phyloP scores from a whole-genome alignment of 1,140 invertebrate species.

The Neodiprion lecontei region DNA sequence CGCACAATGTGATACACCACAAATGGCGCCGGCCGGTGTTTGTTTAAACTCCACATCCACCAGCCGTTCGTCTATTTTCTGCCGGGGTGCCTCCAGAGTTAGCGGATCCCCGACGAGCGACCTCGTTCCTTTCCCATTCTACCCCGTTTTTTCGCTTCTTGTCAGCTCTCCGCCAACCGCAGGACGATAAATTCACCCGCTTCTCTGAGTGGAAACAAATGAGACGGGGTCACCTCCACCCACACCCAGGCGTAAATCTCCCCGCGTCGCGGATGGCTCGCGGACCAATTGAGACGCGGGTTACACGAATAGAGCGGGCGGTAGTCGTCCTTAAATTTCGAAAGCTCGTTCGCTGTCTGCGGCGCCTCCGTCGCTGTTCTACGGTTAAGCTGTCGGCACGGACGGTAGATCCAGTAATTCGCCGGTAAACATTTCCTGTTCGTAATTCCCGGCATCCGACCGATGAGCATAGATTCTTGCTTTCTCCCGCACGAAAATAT shows the following conservation, averaged over 20 bases:
- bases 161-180: neutral
- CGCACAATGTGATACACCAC: neutral
- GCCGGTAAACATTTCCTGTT: constrained; percentile 5
- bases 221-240: neutral
- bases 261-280: too few relatives aligned
- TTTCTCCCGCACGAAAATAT: neutral
- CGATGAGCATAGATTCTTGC: too few relatives aligned
- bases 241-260: too few relatives aligned
- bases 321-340: neutral
- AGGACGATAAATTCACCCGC: neutral
- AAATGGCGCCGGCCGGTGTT: neutral
- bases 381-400: neutral
- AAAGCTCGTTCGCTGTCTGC: neutral
- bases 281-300: too few relatives aligned
- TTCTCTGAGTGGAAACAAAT: neutral
- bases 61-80: neutral
- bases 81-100: neutral
- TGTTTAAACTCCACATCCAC: neutral
- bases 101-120: neutral
- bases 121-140: neutral
- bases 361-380: too few relatives aligned
- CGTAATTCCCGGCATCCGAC: neutral
- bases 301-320: neutral
- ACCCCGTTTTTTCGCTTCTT: neutral
- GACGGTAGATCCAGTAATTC: neutral